Base-by-base conservation (phyloP, 2,797 vertebrate genomes). In the Danio choprae region DNA sequence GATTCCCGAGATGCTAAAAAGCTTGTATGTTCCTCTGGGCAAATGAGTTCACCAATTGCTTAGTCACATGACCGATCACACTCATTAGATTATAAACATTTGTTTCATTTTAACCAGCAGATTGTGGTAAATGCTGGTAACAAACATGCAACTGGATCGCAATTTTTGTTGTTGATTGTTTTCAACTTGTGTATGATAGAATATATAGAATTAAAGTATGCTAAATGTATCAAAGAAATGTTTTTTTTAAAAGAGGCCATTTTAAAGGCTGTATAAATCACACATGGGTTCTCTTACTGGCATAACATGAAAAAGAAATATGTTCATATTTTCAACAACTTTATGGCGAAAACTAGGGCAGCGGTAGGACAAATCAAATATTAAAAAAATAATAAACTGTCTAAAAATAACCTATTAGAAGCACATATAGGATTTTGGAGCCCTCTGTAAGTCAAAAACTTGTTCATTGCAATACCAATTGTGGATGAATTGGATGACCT, bases 1-100 rank as follows among this genome's bases (percentile, higher is more conserved):
- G 85, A 87, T 88, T 74, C 59, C 58, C 72, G 59, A 72, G 56
- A 85, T 72, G 77, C 40, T 77, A 83, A 87, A 86, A 80, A 71
- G 72, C 73, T 81, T 40, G 43, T 74, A 67, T 68, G 40, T 70
- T 85, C 62, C 79, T 81, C 55, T 73, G 75, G 75, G 71, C 58
- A 80, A 22, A n/a, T 36, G 59, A 62, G 55, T 69, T 64, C 16
- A 76, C 50, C 56, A 73, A 74, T 81, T 44, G 56, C 62, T 64
- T 78, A 77, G 76, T 78, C 69, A 84, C 69, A 82, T 56, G 29
- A 43, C 36, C 53, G 68, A 80, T 82, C 51, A 63, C 36, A 74
- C 73, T 56, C 40, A 75, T 67, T 40, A 68, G 6, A 64, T 58
- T 40, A 48, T 58, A 72, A 65, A 70, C 46, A 67, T 44, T 13